A percentile compares a stretch with the other conserved stretches of the same genome.
Evolutionary conservation across 2,797 vertebrate species (phyloP).

Genomic region (Girardinus metallicus): DNA sequence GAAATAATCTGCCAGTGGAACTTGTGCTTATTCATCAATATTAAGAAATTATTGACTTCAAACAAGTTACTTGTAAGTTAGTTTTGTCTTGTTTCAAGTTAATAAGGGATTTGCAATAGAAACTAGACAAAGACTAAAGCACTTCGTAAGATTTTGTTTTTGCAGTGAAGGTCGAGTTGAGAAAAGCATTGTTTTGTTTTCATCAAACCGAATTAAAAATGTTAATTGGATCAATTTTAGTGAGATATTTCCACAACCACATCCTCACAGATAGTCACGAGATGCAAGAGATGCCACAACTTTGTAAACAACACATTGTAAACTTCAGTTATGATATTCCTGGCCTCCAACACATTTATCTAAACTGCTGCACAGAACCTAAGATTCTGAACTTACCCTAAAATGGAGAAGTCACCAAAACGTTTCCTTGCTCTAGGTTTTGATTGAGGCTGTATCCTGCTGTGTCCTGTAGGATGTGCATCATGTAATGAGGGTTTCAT

Average conservation of each 20-base stretch:
- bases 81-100: no score
- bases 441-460: background rate
- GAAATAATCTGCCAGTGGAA: no score
- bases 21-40: no score
- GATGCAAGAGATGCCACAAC: background rate
- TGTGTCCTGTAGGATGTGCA: constrained; percentile 33
- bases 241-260: background rate
- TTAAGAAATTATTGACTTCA: no score
- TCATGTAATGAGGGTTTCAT: constrained; percentile 10
- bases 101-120: no score
- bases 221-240: background rate
- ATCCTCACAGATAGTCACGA: background rate
- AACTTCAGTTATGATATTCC: background rate
- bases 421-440: constrained; percentile 9
- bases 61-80: no score
- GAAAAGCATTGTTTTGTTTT: background rate
- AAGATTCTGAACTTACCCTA: constrained; percentile 29
- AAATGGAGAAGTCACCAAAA: constrained; percentile 29
- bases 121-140: no score
- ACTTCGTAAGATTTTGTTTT: no score
- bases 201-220: background rate
- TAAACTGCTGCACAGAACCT: background rate
- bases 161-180: background rate
- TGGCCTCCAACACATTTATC: background rate
- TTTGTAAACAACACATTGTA: background rate